Evolutionary conservation across 1,140 invertebrate species (phyloP).

Genomic region (Drosophila sulfurigaster): DNA sequence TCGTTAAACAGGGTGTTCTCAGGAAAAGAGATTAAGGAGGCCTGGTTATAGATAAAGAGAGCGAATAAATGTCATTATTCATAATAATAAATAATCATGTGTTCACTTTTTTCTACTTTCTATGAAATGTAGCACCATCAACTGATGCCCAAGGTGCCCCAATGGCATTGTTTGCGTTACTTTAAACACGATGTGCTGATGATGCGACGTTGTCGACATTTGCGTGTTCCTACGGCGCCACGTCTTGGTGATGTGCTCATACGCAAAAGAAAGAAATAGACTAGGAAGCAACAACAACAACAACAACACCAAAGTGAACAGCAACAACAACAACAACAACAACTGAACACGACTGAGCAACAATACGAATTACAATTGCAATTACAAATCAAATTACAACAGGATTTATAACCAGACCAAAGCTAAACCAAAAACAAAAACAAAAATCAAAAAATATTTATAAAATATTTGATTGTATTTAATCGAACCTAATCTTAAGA

Average conservation of each 20-base stretch:
- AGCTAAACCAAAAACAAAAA: slow-evolving; percentile 84
- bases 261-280: slow-evolving; percentile 72
- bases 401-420: slow-evolving; percentile 79
- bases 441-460: slow-evolving; percentile 82
- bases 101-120: slow-evolving; percentile 1
- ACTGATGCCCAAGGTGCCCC: slow-evolving; percentile 87
- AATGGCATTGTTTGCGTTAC: slow-evolving; percentile 92
- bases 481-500: slow-evolving; percentile 54
- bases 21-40: neutral
- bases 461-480: slow-evolving; percentile 41
- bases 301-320: slow-evolving; percentile 17
- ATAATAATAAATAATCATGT: neutral
- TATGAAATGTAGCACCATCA: slow-evolving; percentile 66
- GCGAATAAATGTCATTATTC: neutral
- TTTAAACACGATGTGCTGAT: slow-evolving; percentile 89
- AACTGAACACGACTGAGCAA: slow-evolving; percentile 71
- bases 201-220: slow-evolving; percentile 88
- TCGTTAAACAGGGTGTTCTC: slow-evolving; percentile 3
- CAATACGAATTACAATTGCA: slow-evolving; percentile 51
- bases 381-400: slow-evolving; percentile 63
- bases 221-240: slow-evolving; percentile 77
- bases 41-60: neutral
- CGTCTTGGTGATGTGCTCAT: slow-evolving; percentile 76
- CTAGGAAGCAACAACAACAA: slow-evolving; percentile 34
- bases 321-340: slow-evolving; percentile 43